Evolutionary conservation across 2,797 vertebrate genomes (phyloP).

Genomic region (Darevskia nairensis): DNA sequence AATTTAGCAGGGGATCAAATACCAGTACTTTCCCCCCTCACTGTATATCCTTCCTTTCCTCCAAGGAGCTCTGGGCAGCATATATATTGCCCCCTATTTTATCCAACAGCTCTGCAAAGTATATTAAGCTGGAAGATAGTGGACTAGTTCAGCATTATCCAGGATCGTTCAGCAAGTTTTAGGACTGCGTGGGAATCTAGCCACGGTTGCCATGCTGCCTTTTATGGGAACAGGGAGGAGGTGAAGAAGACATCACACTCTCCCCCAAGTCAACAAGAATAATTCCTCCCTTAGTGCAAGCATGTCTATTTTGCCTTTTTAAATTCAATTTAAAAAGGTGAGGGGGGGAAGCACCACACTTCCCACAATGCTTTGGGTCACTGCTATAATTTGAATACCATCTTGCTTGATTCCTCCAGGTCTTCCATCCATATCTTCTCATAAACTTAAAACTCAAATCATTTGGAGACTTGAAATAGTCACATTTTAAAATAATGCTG

Average conservation of each 20-base stretch:
- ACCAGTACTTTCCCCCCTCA: too few relatives aligned
- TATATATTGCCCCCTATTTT: not conserved
- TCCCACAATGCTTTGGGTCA: not conserved
- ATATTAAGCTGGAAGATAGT: not conserved
- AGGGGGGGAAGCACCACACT: not conserved
- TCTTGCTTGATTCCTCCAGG: not conserved
- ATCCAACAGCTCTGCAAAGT: not conserved
- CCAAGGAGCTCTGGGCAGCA: not conserved
- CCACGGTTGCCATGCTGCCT: not conserved
- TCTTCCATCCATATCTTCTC: not conserved
- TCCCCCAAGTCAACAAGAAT: not conserved
- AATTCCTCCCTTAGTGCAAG: not conserved
- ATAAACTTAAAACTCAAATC: not conserved
- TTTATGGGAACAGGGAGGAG: not conserved
- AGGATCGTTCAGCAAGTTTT: not conserved
- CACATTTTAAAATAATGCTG: not conserved
- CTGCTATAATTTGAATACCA: not conserved
- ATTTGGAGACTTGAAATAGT: not conserved
- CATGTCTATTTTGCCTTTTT: too few relatives aligned
- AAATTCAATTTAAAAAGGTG: too few relatives aligned
- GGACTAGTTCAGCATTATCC: not conserved
- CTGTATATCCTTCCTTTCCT: too few relatives aligned
- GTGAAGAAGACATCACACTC: not conserved
- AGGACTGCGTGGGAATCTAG: not conserved
- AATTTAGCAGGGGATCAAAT: too few relatives aligned